Evolutionary conservation across 2,113 vertebrate genomes (phyloP).

Genomic region (Pica pica): DNA sequence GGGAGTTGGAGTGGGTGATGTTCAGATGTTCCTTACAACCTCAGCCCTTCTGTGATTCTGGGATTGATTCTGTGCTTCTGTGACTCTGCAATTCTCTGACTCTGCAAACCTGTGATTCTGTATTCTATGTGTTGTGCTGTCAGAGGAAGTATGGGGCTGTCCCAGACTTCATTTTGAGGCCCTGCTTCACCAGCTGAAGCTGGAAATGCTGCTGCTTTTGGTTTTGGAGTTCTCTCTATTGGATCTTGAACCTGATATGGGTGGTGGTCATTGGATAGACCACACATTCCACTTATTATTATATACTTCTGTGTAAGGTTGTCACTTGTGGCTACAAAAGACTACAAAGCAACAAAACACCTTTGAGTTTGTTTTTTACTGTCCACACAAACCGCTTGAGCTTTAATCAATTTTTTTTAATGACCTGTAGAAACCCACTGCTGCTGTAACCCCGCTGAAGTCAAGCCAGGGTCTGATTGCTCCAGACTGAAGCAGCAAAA

Average conservation of each 20-base stretch:
- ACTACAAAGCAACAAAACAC: not conserved
- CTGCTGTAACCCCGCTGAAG: not conserved
- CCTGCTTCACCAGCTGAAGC: not conserved
- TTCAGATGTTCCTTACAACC: not conserved
- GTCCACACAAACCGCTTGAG: not conserved
- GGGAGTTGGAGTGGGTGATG: not conserved
- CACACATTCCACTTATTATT: not conserved
- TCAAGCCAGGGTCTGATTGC: not conserved
- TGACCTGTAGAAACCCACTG: not conserved
- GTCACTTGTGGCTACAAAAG: not conserved
- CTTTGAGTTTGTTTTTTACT: not conserved
- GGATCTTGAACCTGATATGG: not conserved
- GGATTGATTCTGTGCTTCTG: not conserved
- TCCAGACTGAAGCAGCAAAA: not conserved
- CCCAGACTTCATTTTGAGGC: not conserved
- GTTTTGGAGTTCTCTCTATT: not conserved
- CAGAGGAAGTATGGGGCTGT: not conserved
- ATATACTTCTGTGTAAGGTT: not conserved
- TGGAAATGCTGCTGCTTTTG: not conserved
- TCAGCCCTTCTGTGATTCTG: not conserved
- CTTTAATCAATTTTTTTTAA: not conserved
- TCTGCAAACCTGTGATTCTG: not conserved
- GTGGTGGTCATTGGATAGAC: not conserved
- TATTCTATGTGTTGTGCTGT: not conserved
- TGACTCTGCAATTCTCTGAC: not conserved